Evolutionary conservation across 2,888 invertebrate species (phyloP).

Genomic region (Caenorhabditis afra): DNA sequence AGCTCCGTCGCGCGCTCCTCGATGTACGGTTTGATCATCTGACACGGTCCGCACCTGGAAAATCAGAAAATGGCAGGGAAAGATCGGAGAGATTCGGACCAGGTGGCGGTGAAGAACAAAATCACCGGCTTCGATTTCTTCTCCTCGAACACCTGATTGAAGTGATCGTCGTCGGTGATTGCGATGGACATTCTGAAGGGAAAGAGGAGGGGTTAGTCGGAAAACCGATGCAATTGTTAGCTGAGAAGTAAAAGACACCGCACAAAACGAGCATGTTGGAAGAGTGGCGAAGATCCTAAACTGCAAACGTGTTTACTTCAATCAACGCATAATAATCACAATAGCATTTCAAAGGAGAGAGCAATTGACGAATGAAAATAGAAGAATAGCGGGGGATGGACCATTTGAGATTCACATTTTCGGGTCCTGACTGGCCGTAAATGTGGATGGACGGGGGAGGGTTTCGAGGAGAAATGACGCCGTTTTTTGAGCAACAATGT

Average conservation of each 20-base stretch:
- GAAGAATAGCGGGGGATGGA: neutral
- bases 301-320: slow-evolving; percentile 21
- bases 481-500: slow-evolving; percentile 62
- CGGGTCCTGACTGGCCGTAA: slow-evolving; percentile 40
- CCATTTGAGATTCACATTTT: slow-evolving; percentile 27
- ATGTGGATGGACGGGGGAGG: slow-evolving; percentile 16
- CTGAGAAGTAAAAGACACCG: neutral
- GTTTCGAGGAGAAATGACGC: slow-evolving; percentile 36
- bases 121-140: slow-evolving; percentile 23
- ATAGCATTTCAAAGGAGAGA: slow-evolving; percentile 26
- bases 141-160: slow-evolving; percentile 23
- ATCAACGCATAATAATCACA: slow-evolving; percentile 49
- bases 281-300: neutral
- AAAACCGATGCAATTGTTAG: neutral
- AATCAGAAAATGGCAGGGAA: neutral
- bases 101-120: slow-evolving; percentile 41
- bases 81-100: slow-evolving; percentile 25
- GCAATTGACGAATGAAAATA: slow-evolving; percentile 15
- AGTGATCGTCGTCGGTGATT: slow-evolving; percentile 30
- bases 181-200: slow-evolving; percentile 11
- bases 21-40: slow-evolving; percentile 24
- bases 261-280: neutral
- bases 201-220: too few relatives aligned
- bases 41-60: slow-evolving; percentile 45
- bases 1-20: slow-evolving; percentile 11